A percentile compares a stretch with the other conserved stretches of the same genome.
Evolutionary conservation across 2,113 vertebrate species (phyloP).

Genomic region (Trichechus manatus): DNA sequence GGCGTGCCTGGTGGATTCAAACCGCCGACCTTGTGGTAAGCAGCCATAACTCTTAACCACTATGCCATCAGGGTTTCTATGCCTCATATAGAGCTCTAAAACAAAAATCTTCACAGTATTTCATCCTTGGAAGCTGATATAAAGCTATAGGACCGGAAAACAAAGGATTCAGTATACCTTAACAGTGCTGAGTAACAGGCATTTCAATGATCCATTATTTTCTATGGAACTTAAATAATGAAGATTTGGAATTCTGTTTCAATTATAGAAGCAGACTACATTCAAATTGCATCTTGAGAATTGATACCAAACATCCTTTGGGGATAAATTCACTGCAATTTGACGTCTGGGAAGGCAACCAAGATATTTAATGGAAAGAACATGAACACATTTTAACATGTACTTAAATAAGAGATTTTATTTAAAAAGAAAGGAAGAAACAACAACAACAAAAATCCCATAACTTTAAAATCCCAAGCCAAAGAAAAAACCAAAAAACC

Average conservation of each 20-base stretch:
- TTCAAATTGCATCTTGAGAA: slow-evolving; percentile 70
- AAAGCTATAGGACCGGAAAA: slow-evolving; percentile 67
- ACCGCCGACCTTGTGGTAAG: no score
- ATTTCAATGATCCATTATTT: slow-evolving; percentile 17
- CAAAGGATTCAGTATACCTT: neutral
- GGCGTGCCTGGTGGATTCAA: no score
- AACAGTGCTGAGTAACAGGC: neutral
- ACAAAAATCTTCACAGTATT: neutral
- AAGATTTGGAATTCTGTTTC: slow-evolving; percentile 66
- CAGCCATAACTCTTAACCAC: no score
- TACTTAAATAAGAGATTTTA: slow-evolving; percentile 67
- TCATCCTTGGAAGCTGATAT: neutral
- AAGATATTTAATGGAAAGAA: slow-evolving; percentile 79
- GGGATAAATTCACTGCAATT: slow-evolving; percentile 77
- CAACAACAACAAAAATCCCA: neutral
- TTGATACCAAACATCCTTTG: slow-evolving; percentile 77
- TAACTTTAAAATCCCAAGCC: slow-evolving; percentile 46
- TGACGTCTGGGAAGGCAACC: slow-evolving; percentile 81
- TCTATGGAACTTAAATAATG: slow-evolving; percentile 62
- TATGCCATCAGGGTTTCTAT: neutral
- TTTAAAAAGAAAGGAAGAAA: neutral
- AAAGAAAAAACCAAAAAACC: slow-evolving; percentile 1
- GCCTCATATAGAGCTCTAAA: neutral
- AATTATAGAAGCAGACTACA: slow-evolving; percentile 52
- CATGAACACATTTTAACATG: slow-evolving; percentile 65